These are phyloP conservation scores for Bufo bufo DNA, from an alignment of 2,113 vertebrate species.

Conservation along the genomic window DNA sequence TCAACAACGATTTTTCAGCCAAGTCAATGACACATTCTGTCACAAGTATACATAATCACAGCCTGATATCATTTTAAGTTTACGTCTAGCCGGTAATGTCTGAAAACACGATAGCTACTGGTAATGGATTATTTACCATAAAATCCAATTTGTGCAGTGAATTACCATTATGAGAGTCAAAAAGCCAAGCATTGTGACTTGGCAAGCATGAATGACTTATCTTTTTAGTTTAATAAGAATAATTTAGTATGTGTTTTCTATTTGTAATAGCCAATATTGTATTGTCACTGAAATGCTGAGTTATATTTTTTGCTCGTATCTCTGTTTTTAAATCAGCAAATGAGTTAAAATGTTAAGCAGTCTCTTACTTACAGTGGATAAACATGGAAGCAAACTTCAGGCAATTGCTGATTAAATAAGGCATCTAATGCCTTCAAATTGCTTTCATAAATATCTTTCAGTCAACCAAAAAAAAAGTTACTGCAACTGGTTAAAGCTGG, in stretches of 20 bases:
- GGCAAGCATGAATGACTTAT: not conserved
- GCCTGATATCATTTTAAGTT: not conserved
- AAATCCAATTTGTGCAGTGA: conserved; percentile 18
- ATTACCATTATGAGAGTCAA: conserved; percentile 27
- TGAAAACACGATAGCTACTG: not conserved
- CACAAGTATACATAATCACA: not conserved
- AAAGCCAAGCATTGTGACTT: conserved; percentile 17
- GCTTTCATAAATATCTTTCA: not conserved
- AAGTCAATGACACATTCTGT: not conserved
- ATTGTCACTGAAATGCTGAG: not conserved
- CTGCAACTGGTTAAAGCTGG: not conserved
- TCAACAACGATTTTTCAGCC: not conserved
- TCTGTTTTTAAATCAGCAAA: not conserved
- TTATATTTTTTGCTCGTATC: not conserved
- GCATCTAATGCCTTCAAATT: not conserved
- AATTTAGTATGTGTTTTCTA: conserved; percentile 15
- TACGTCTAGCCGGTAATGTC: not conserved
- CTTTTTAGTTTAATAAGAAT: not conserved
- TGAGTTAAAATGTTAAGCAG: not conserved
- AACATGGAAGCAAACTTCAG: not conserved
- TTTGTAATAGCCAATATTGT: not conserved
- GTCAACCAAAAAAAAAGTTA: not conserved
- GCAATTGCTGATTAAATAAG: not conserved
- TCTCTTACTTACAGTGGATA: too few species aligned
- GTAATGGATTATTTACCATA: not conserved